These are phyloP conservation scores for Drosophila longiperda DNA, from an alignment of 2,888 invertebrate genomes.

Conservation along the genomic window DNA sequence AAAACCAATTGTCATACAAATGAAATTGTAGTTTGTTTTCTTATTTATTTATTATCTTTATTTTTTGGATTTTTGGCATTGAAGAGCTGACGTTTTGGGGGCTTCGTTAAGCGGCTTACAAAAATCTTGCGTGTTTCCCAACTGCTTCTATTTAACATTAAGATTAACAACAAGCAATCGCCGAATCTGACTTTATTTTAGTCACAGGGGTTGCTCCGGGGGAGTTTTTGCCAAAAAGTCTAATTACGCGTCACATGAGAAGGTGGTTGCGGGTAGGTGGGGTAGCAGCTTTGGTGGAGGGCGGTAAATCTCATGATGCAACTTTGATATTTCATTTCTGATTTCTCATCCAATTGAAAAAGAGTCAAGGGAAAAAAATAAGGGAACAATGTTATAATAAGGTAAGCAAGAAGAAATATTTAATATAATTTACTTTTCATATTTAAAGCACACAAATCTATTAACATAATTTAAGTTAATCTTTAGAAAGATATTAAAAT, in stretches of 20 bases:
- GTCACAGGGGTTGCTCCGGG: conserved; percentile 64
- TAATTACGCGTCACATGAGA: conserved; percentile 61
- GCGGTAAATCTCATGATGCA: conserved; percentile 29
- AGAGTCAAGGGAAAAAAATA: neutral
- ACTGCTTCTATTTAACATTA: conserved; percentile 70
- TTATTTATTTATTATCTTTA: conserved; percentile 13
- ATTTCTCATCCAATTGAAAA: conserved; percentile 28
- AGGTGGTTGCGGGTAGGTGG: neutral
- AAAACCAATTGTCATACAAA: conserved; percentile 47
- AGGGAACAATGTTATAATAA: neutral
- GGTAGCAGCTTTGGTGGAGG: neutral
- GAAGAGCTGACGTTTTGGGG: conserved; percentile 24
- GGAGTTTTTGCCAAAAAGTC: conserved; percentile 51
- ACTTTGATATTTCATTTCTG: conserved; percentile 59
- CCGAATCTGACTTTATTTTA: conserved; percentile 53
- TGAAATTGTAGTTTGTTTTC: conserved; percentile 22
- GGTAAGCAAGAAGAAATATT: neutral
- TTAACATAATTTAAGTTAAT: neutral
- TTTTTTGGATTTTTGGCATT: conserved; percentile 25
- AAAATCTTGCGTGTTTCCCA: conserved; percentile 76
- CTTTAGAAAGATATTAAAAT: neutral
- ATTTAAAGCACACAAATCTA: neutral
- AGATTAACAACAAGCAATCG: conserved; percentile 69
- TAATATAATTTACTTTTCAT: neutral
- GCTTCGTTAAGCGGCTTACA: conserved; percentile 66